Evolutionary conservation across 1,140 invertebrate genomes (phyloP).

Genomic region (Hypsibius dujardini): DNA sequence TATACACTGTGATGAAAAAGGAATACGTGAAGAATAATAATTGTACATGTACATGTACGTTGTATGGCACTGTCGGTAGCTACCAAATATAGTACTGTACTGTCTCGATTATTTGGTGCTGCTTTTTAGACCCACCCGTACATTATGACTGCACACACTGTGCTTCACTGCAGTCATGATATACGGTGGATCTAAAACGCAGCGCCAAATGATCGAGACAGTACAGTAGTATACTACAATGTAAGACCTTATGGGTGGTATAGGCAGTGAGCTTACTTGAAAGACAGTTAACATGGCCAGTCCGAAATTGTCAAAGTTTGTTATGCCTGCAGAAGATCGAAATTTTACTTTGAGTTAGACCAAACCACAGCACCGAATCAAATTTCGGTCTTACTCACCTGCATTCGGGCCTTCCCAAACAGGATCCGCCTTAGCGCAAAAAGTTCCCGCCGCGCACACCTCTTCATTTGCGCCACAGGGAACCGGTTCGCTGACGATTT

Average conservation of each 20-base stretch:
- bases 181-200: background rate
- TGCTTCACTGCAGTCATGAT: background rate
- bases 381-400: too few relatives aligned
- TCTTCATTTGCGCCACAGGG: conserved; percentile 63
- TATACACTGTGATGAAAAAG: conserved; percentile 54
- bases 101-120: too few relatives aligned
- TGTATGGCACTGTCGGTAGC: too few relatives aligned
- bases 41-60: too few relatives aligned
- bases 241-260: background rate
- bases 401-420: too few relatives aligned
- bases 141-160: too few relatives aligned
- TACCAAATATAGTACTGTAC: too few relatives aligned
- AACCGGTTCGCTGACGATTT: conserved; percentile 55
- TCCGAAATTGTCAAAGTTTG: conserved; percentile 98
- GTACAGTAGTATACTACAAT: background rate
- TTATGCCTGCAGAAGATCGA: conserved; percentile 51
- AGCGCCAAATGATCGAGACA: background rate
- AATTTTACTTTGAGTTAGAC: too few relatives aligned
- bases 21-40: too few relatives aligned
- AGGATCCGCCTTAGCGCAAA: too few relatives aligned
- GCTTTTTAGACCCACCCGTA: too few relatives aligned
- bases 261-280: conserved; percentile 21
- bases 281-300: conserved; percentile 97
- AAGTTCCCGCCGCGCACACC: conserved; percentile 38
- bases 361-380: too few relatives aligned